Conservation (phyloP, 2,113 vertebrate species). For the Athene cunicularia region DNA sequence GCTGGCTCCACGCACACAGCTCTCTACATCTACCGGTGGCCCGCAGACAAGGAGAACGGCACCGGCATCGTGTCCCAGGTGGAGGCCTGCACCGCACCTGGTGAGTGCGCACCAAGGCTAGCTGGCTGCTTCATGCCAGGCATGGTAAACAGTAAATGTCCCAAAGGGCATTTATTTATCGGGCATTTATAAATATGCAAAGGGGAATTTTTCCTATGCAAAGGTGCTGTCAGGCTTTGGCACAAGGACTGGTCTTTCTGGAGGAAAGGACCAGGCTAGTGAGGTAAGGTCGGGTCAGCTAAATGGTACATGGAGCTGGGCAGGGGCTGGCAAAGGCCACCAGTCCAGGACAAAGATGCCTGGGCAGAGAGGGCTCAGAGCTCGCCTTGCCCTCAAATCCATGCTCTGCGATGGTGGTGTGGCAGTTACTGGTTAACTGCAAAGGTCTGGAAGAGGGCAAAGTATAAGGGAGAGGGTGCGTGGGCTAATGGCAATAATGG, state of each 20-base stretch:
- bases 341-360: background rate
- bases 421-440: conserved; percentile 43
- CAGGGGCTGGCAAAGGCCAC: background rate
- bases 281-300: background rate
- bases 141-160: background rate
- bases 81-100: conserved; percentile 76
- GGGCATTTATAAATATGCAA: background rate
- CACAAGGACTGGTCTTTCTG: background rate
- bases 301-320: background rate
- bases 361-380: background rate
- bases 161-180: background rate
- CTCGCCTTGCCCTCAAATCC: background rate
- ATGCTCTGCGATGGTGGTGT: rapidly evolving
- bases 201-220: background rate
- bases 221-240: background rate
- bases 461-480: background rate
- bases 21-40: conserved; percentile 90
- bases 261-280: background rate
- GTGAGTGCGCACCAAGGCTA: conserved; percentile 47
- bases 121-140: background rate
- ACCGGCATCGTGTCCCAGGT: conserved; percentile 89
- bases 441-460: background rate
- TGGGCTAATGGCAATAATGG: background rate
- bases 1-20: conserved; percentile 90
- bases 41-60: conserved; percentile 83